Evolutionary conservation across 2,113 vertebrate species (phyloP).

Genomic region (Notechis scutatus): DNA sequence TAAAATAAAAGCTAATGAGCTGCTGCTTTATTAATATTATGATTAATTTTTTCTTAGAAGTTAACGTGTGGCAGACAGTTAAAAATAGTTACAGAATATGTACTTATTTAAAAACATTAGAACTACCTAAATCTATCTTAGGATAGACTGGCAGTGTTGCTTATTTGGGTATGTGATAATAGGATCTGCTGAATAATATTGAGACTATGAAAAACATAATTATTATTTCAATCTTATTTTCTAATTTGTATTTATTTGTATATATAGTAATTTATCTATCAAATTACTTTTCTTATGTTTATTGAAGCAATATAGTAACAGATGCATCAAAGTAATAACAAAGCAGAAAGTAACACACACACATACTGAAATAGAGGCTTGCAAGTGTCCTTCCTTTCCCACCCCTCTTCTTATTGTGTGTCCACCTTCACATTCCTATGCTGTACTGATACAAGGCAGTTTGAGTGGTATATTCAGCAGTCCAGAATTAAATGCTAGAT

Average conservation of each 20-base stretch:
- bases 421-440: neutral
- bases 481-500: neutral
- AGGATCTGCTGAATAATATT: neutral
- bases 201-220: neutral
- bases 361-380: neutral
- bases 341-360: neutral
- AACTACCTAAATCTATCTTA: neutral
- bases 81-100: constrained; percentile 5
- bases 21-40: neutral
- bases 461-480: neutral
- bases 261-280: neutral
- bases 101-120: neutral
- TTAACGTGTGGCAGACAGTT: neutral
- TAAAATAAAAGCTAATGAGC: neutral
- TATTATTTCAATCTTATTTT: neutral
- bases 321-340: neutral
- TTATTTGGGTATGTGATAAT: neutral
- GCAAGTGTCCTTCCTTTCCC: neutral
- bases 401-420: neutral
- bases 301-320: neutral
- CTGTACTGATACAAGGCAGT: neutral
- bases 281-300: neutral
- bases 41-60: neutral
- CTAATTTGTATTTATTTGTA: neutral
- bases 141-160: neutral